A percentile compares a stretch with the other conserved stretches of the same genome.
phyloP scores from a whole-genome alignment of 2,888 invertebrate genomes.

The Cabera pusaria region DNA sequence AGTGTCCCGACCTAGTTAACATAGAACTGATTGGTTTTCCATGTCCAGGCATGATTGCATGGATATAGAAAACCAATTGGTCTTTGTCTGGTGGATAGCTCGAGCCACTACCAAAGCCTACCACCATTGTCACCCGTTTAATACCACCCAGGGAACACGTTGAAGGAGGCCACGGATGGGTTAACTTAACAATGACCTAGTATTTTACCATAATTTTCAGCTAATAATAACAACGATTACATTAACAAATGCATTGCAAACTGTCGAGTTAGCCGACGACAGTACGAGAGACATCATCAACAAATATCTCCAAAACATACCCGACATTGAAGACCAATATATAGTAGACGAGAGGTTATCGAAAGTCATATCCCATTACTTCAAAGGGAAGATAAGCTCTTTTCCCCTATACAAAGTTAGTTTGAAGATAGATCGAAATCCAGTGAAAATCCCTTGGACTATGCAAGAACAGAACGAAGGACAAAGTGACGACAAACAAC shows the following conservation, averaged over 20 bases:
- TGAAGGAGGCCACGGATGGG: too few relatives aligned
- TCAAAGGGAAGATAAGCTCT: conserved; percentile 56
- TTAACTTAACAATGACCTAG: too few relatives aligned
- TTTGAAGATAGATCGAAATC: conserved; percentile 61
- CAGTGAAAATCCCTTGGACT: conserved; percentile 69
- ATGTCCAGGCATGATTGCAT: too few relatives aligned
- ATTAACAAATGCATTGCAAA: conserved; percentile 36
- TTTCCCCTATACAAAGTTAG: conserved; percentile 66
- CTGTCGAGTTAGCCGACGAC: conserved; percentile 34
- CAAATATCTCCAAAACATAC: conserved; percentile 54
- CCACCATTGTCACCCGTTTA: too few relatives aligned
- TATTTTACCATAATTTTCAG: too few relatives aligned
- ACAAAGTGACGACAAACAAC: background rate
- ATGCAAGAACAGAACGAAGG: conserved; percentile 32
- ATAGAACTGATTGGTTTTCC: too few relatives aligned
- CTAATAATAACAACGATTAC: conserved; percentile 24
- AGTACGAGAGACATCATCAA: conserved; percentile 45
- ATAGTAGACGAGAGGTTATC: conserved; percentile 58
- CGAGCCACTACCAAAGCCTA: too few relatives aligned
- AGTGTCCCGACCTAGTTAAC: too few relatives aligned
- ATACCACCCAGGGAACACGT: too few relatives aligned
- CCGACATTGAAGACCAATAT: conserved; percentile 57
- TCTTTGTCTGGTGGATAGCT: too few relatives aligned
- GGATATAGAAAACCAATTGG: too few relatives aligned
- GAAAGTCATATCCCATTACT: conserved; percentile 53